Evolutionary conservation across 1,140 invertebrate genomes (phyloP), one percentile per base, ranked within the genome.

Genomic region (Cydia amplana): DNA sequence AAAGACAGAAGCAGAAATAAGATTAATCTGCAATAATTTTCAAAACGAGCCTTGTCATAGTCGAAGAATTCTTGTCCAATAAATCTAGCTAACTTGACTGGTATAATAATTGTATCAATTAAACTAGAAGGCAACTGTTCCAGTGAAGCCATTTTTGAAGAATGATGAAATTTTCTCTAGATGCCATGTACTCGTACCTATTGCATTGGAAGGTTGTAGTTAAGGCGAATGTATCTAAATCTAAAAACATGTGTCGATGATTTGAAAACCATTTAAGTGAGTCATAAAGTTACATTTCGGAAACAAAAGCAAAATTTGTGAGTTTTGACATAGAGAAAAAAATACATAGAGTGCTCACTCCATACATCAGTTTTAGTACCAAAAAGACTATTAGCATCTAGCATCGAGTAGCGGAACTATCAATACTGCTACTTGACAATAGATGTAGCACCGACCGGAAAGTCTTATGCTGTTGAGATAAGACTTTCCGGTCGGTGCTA

Each of bases 91-190:
- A 40, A 18, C 18, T 43, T 36, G 36, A 70, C 16, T 36, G 28
- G 32, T 0, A 36, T 7, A 18, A n/a, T 36, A n/a, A 70, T n/a
- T 7, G 28, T 70, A 40, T 36, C 32, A 36, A 36, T 4, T 18
- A 74, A 36, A 23, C 7, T n/a, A 74, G 40, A 28, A 63, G 73
- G 73, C 63, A 60, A 51, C 32, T 65, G 63, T 20, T 74, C 36
- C 14, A 74, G 28, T n/a, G 51, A 51, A 64, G 36, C 73, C 36
- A 65, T 74, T 14, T 23, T 49, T n/a, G 43, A 74, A 40, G 40
- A 74, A 63, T 55, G 16, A 60, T 18, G 55, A 9, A 60, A 10
- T 60, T 20, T 9, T 60, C 3, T 23, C n/a, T 51, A n/a, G 18
- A 51, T n/a, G 4, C 14, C 14, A 1, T 51, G 49, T n/a, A n/a